A percentile compares a stretch with the other conserved stretches of the same genome.
Conservation (phyloP, 2,113 vertebrate species). For the Sceloporus undulatus region DNA sequence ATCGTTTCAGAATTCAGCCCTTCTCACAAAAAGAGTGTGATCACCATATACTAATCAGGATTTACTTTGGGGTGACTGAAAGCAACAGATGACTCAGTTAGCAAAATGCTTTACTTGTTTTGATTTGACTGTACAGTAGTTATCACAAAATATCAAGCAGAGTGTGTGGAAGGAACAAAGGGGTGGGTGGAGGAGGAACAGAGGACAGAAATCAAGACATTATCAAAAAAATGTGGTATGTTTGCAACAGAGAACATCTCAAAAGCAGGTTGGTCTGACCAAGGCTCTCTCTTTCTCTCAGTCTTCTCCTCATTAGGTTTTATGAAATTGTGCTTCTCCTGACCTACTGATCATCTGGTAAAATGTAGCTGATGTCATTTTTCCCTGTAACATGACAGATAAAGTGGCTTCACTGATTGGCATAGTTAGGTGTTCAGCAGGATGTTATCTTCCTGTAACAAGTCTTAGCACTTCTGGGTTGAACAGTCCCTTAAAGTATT, state of each 20-base stretch:
- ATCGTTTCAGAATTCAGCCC: not conserved
- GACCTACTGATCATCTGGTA: conserved; percentile 3
- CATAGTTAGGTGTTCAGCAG: not conserved
- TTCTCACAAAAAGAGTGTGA: not conserved
- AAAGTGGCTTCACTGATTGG: not conserved
- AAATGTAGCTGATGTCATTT: not conserved
- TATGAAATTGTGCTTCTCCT: not conserved
- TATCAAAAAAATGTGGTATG: not conserved
- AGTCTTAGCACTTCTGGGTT: too few species aligned
- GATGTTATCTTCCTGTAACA: too few species aligned
- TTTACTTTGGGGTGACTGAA: conserved; percentile 17
- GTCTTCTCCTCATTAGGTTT: not conserved
- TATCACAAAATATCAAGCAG: not conserved
- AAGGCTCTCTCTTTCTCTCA: not conserved
- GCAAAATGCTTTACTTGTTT: not conserved
- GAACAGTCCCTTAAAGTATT: too few species aligned
- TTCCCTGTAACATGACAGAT: not conserved
- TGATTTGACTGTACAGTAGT: conserved; percentile 32
- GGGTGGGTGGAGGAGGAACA: not conserved
- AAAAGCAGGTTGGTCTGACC: not conserved
- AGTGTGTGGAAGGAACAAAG: not conserved
- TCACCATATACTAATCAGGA: not conserved
- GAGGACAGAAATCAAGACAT: not conserved
- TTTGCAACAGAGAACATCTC: not conserved
- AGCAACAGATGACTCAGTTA: conserved; percentile 19